Percentiles rank a stretch among this genome's conserved stretches.
phyloP scores from a whole-genome alignment of 2,113 vertebrate genomes.

The Psittacula cyanocephala region DNA sequence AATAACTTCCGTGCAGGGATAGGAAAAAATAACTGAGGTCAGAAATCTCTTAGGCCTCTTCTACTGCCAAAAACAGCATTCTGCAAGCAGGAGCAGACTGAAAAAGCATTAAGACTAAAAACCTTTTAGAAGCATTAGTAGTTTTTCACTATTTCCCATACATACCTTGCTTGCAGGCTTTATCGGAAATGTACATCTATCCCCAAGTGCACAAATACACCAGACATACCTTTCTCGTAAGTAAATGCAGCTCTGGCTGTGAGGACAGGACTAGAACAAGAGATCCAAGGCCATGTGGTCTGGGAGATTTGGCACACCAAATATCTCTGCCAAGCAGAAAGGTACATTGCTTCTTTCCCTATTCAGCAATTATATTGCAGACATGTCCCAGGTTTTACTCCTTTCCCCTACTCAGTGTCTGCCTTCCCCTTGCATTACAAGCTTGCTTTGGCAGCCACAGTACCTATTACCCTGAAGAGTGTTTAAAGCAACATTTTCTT shows the following conservation, averaged over 20 bases:
- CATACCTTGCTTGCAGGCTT: not conserved
- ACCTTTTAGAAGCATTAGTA: constrained; percentile 20
- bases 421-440: not conserved
- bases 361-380: not conserved
- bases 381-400: not conserved
- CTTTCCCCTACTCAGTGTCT: not conserved
- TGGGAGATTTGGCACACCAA: not conserved
- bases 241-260: not conserved
- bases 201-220: not conserved
- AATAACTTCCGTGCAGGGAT: not conserved
- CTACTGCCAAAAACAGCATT: not conserved
- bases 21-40: not conserved
- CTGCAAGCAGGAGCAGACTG: not conserved
- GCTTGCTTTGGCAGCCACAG: not conserved
- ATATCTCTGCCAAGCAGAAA: not conserved
- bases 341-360: not conserved
- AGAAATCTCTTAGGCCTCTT: not conserved
- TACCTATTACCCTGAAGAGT: not conserved
- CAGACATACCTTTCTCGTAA: not conserved
- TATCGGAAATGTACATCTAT: not conserved
- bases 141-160: constrained; percentile 21
- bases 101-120: constrained; percentile 29
- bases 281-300: not conserved
- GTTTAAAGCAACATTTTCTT: not conserved
- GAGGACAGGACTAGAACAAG: not conserved